Base-by-base conservation (phyloP, 2,797 vertebrate species). In the Poecilia gillii region DNA sequence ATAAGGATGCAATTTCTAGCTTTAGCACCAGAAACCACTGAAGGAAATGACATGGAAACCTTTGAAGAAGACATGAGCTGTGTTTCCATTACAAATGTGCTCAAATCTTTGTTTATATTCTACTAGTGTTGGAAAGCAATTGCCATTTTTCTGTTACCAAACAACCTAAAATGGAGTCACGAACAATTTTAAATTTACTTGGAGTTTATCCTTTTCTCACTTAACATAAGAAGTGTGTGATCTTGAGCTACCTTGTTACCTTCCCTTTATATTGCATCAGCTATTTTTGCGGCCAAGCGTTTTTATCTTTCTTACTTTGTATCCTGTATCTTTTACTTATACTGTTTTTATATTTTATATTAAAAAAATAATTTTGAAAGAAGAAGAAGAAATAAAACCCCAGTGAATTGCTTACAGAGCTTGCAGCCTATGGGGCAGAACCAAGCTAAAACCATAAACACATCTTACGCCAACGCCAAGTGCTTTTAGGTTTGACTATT, bases 401-500 rank as follows among this genome's bases (percentile, higher is more conserved):
- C 53, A 66, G 78, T 84, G 74, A n/a, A 59, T 75, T 82, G 84
- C 82, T 84, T 74, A 46, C 41, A 1, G 25, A 81, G 75, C 47
- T 14, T 85, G 39, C 72, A 76, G 84, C 88, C 87, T 84, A 76
- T 83, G 73, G 86, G 85, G 81, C 81, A 81, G 81, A 91, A 90
- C 84, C 86, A 91, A 90, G 72, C 82, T 59, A 49, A 87, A 90
- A 91, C 90, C 64, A 88, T 89, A 83, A 90, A 87, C 1, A 81
- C 81, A 87, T 90, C 87, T 87, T 73, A 86, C 81, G 84, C 46
- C 4, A 85, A 89, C n/a, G 23, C 76, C 1, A 57, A 87, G 74
- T 86, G 85, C 41, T 88, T 90, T 90, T 84, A 80, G 87, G 87
- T 88, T 92, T 92, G 82, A 90, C 83, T 83, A 90, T 90, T 90